Evolutionary conservation across 2,113 vertebrate species (phyloP).

Genomic region (Pygoscelis adeliae): DNA sequence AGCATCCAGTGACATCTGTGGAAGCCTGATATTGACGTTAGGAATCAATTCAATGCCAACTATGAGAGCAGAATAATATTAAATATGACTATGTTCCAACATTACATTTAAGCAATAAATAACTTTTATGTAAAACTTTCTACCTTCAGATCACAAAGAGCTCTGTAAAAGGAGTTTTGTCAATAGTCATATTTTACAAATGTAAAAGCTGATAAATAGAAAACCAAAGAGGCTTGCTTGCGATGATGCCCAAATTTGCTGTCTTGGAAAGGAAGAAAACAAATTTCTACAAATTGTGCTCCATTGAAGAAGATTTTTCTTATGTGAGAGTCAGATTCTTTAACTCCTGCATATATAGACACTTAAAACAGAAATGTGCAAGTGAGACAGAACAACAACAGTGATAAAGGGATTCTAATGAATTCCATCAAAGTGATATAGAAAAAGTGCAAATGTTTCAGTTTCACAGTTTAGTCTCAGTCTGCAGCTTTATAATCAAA

Average conservation of each 20-base stretch:
- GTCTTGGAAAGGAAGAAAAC: neutral
- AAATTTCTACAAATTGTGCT: neutral
- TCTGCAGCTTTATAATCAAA: neutral
- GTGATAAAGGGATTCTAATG: neutral
- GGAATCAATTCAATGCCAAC: neutral
- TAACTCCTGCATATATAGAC: neutral
- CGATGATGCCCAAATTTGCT: neutral
- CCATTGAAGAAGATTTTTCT: neutral
- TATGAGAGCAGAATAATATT: neutral
- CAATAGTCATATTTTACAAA: neutral
- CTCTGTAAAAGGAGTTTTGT: neutral
- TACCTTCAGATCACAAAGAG: neutral
- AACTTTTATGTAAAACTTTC: neutral
- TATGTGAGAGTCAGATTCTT: neutral
- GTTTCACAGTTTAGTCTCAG: neutral
- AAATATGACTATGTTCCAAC: neutral
- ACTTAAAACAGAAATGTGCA: neutral
- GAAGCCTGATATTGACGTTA: neutral
- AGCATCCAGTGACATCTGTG: neutral
- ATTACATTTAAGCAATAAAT: neutral
- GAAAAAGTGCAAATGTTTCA: neutral
- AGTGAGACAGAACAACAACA: neutral
- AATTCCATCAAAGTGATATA: neutral
- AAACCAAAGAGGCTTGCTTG: neutral
- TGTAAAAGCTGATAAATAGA: neutral